Base-by-base conservation (phyloP, 2,797 vertebrate species). In the Gobionotothen gibberifrons region DNA sequence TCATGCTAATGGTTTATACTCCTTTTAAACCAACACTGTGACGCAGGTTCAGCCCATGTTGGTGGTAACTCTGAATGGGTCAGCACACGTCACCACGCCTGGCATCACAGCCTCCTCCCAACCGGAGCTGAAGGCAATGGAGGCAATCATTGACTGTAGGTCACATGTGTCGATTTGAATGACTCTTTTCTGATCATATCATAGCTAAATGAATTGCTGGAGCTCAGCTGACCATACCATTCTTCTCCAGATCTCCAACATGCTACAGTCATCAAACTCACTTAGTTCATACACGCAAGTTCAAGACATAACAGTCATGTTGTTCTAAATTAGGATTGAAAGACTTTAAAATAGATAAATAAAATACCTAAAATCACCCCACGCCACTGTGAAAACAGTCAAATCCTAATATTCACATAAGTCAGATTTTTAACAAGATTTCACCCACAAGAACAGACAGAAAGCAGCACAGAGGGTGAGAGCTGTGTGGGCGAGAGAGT, bases 401-500 rank as follows among this genome's bases (percentile, higher is more conserved):
- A 36, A 36, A 36, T 9, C 32, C 32, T 8, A 36, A 6, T 36
- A n/a, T 43, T 61, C 43, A 55, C 19, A 55, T 36, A 46, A 57
- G 29, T 58, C 5, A 15, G 32, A 9, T 9, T 22, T 29, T 14
- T 53, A 26, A 52, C n/a, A n/a, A 13, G 17, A 5, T 72, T 26
- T 48, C 19, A 16, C 19, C 2, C 8, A 49, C 10, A 8, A 54
- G 52, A 65, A 51, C 67, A 13, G 73, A 72, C 29, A 19, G 43
- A 53, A 52, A 52, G 44, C 5, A 66, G 48, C 54, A 54, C 67
- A 69, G 64, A 71, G 69, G 58, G 40, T 0, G 22, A 51, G 64
- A 60, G 49, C 9, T 46, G 80, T 67, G 84, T 89, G 76, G 85
- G 83, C 9, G 68, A 70, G 52, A 77, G 65, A 19, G 7, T 36